These are phyloP conservation scores for Dioctria rufipes DNA, from an alignment of 2,888 invertebrate species.

Conservation along the genomic window DNA sequence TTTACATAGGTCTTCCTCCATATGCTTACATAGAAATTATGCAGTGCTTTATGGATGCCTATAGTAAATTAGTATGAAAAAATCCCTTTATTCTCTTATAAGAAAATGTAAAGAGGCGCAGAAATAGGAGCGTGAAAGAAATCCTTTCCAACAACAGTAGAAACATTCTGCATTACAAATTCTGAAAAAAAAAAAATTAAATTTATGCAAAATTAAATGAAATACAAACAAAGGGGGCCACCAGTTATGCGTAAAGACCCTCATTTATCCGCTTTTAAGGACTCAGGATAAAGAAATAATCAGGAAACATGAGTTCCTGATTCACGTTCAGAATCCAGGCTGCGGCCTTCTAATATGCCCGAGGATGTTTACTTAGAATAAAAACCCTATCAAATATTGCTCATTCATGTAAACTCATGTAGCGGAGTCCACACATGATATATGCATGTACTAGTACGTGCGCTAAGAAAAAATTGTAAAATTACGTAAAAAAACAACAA, in stretches of 20 bases:
- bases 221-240: slow-evolving; percentile 30
- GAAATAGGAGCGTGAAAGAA: slow-evolving; percentile 6
- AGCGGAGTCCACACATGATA: neutral
- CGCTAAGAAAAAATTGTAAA: neutral
- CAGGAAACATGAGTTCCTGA: slow-evolving; percentile 22
- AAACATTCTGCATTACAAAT: neutral
- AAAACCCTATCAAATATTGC: slow-evolving; percentile 46
- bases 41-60: neutral
- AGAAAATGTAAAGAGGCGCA: neutral
- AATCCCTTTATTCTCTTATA: neutral
- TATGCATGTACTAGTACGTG: neutral
- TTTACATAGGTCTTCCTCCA: slow-evolving; percentile 5
- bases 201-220: slow-evolving; percentile 52
- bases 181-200: slow-evolving; percentile 20
- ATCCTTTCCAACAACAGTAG: neutral
- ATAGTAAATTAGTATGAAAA: neutral
- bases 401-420: slow-evolving; percentile 37
- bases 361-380: slow-evolving; percentile 28
- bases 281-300: slow-evolving; percentile 47
- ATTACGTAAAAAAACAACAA: slow-evolving; percentile 23
- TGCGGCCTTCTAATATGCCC: slow-evolving; percentile 32
- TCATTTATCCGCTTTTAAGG: slow-evolving; percentile 41
- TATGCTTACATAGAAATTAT: neutral
- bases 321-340: slow-evolving; percentile 5
- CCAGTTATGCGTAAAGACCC: slow-evolving; percentile 29